These are phyloP conservation scores for Corticium candelabrum DNA, from an alignment of 37 sponge, comb jelly and placozoan species.

Conservation along the genomic window DNA sequence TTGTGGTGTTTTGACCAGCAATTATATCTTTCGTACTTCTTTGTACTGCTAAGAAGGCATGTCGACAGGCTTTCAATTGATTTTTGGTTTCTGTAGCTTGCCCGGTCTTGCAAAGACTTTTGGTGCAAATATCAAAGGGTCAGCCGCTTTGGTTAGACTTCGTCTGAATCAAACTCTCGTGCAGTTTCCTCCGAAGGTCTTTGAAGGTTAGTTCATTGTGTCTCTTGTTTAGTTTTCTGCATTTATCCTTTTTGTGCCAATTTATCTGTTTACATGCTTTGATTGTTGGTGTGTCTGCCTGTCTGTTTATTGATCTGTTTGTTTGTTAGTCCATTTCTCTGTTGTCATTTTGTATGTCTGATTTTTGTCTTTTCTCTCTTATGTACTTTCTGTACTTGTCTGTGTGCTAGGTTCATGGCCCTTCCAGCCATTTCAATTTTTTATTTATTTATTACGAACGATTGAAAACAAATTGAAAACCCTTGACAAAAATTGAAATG, in stretches of 20 bases:
- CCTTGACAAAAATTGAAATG: too few relatives aligned
- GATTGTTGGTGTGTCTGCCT: not conserved
- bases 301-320: not conserved
- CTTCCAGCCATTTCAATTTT: too few relatives aligned
- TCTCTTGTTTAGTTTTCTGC: not conserved
- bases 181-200: conserved; percentile 33
- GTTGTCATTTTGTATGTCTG: too few relatives aligned
- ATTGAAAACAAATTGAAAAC: too few relatives aligned
- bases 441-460: conserved; percentile 9
- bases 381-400: conserved; percentile 2
- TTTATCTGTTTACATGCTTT: too few relatives aligned
- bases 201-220: conserved; percentile 46
- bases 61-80: not conserved
- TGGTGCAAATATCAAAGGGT: conserved; percentile 69
- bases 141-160: conserved; percentile 63
- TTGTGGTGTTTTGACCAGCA: too few relatives aligned
- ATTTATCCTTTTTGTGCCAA: not conserved
- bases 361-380: too few relatives aligned
- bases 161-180: conserved; percentile 62
- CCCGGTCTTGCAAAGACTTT: conserved; percentile 37
- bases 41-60: conserved; percentile 15
- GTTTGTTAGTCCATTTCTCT: not conserved
- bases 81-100: not conserved
- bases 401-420: not conserved
- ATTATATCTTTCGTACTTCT: too few relatives aligned